phyloP scores from a whole-genome alignment of 2,797 vertebrate species.

The Lerista edwardsae region DNA sequence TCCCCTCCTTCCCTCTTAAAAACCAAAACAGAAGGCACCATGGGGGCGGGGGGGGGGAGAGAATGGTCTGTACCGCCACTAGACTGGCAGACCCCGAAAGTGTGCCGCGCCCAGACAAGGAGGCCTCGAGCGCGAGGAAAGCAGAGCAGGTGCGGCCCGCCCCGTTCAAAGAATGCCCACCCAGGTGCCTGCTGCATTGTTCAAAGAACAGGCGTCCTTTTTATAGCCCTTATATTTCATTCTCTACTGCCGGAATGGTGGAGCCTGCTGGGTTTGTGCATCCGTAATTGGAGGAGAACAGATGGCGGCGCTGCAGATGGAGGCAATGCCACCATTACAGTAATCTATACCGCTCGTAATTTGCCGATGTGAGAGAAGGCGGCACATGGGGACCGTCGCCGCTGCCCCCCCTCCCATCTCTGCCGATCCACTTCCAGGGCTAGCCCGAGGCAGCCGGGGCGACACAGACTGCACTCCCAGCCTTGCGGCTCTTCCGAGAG shows the following conservation, averaged over 20 bases:
- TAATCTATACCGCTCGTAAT: slow-evolving; percentile 79
- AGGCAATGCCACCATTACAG: slow-evolving; percentile 79
- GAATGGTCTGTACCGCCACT: neutral
- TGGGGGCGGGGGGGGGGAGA: no score
- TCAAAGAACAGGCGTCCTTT: slow-evolving; percentile 72
- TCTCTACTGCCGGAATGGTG: slow-evolving; percentile 77
- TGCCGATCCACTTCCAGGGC: neutral
- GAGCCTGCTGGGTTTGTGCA: slow-evolving; percentile 79
- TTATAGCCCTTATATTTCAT: slow-evolving; percentile 76
- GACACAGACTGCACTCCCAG: neutral
- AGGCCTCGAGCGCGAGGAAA: slow-evolving; percentile 34
- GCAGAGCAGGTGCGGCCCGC: slow-evolving; percentile 64
- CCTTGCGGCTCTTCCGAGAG: neutral
- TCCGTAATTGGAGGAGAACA: slow-evolving; percentile 80
- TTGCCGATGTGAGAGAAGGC: slow-evolving; percentile 62
- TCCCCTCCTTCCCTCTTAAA: neutral
- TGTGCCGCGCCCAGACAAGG: neutral
- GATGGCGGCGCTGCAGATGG: slow-evolving; percentile 75
- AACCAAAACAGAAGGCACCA: neutral
- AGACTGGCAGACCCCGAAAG: accelerated
- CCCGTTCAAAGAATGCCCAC: slow-evolving; percentile 71
- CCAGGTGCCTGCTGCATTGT: slow-evolving; percentile 71
- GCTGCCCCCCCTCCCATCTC: neutral
- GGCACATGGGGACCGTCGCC: slow-evolving; percentile 53
- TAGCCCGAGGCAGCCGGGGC: neutral